These are phyloP conservation scores for Adelosebastes latens DNA, from an alignment of 2,797 vertebrate species.

Conservation along the genomic window DNA sequence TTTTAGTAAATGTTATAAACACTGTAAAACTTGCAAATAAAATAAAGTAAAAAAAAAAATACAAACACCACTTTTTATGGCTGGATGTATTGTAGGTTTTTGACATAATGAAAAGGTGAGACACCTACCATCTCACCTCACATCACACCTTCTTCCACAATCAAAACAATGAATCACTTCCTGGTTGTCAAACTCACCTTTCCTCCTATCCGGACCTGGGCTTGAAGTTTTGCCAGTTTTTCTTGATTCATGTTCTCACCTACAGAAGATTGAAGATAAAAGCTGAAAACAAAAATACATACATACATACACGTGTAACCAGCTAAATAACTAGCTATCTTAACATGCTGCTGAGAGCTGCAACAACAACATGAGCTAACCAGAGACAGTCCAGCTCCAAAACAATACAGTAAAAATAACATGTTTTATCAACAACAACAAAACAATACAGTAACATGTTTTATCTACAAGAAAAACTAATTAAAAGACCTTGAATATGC, in stretches of 20 bases:
- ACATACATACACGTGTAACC: not conserved
- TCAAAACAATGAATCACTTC: not conserved
- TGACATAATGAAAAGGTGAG: not conserved
- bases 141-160: not conserved
- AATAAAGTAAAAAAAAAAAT: not conserved
- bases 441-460: not conserved
- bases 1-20: not conserved
- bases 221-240: conserved; percentile 97
- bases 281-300: not conserved
- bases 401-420: not conserved
- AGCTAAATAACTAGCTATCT: not conserved
- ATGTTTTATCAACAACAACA: too few relatives aligned
- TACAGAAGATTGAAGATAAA: conserved; percentile 20
- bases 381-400: not conserved
- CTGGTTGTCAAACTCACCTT: conserved; percentile 85
- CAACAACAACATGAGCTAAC: not conserved
- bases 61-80: not conserved
- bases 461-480: too few relatives aligned
- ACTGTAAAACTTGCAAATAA: not conserved
- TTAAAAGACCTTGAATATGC: accelerated
- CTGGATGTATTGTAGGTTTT: not conserved
- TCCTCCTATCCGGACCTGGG: conserved; percentile 98
- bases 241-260: conserved; percentile 93
- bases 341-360: not conserved
- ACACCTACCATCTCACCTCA: too few relatives aligned